Base-by-base conservation (phyloP, 1,140 invertebrate species). In the Atta texana region DNA sequence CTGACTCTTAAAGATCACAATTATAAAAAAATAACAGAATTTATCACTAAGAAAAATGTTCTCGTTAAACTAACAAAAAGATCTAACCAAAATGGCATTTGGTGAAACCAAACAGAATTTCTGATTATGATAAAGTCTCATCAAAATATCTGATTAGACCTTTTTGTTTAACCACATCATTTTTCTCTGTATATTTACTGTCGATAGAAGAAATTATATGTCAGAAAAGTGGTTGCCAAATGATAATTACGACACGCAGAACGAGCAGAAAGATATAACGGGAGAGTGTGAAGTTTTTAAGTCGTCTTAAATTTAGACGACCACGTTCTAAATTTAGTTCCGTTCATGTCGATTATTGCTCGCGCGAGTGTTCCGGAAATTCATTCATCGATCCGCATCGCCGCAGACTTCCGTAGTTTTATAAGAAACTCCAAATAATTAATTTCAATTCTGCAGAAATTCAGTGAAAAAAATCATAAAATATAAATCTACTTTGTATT, bases 261-360 rank as follows among this genome's bases (percentile, higher is more conserved):
- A 16, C 59, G 39, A 49, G 49, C 28, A 84, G 51, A 53, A 28
- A 68, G 66, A 31, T 53, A 14, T 49, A 63, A n/a, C 24, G 86
- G 88, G 16, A 21, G 90, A 90, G 92, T 92, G 90, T 91, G 89
- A 89, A 91, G 88, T 92, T 92, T 93, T 93, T 90, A 91, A 92
- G 88, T 88, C 80, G 24, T 76, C 74, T 91, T 92, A 92, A 93
- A 84, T 87, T 87, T 87, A 87, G 80, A 71, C 68, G 44, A 31
- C 59, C 72, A 28, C 71, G 57, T n/a, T 49, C 84, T 31, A 64
- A 57, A 76, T 75, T 77, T 76, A 85, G 5, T 31, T 21, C 28
- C 81, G 53, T 81, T 81, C 80, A 76, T 71, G 16, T 78, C 66
- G 64, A 74, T 86, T 71, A 61, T 61, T 64, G 55, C 80, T 49